These are phyloP conservation scores for Ricordea florida DNA, from an alignment of 92 coral and sea anemone genomes.

Conservation along the genomic window DNA sequence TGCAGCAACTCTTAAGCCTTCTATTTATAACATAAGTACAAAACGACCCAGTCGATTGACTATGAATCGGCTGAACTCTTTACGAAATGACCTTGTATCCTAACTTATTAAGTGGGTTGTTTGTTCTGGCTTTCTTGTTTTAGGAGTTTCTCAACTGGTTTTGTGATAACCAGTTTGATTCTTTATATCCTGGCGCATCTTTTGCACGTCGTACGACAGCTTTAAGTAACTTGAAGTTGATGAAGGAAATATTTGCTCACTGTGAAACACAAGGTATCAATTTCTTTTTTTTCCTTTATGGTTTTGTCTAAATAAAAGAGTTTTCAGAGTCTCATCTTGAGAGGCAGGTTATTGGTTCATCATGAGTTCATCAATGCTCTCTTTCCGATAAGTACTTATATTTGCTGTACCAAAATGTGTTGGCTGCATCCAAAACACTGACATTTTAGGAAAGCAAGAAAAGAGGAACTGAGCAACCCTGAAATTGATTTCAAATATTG, in stretches of 20 bases:
- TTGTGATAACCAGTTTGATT: constrained; percentile 68
- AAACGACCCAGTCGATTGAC: too few species aligned
- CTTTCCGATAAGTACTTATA: too few species aligned
- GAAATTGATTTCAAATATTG: not conserved
- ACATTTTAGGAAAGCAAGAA: not conserved
- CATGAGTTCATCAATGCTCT: too few species aligned
- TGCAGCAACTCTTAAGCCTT: too few species aligned
- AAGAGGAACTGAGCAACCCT: not conserved
- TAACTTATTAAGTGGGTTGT: too few species aligned
- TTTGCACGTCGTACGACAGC: constrained; percentile 89
- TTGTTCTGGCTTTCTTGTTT: not conserved
- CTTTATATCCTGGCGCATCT: constrained; percentile 92
- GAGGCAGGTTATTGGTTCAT: too few species aligned
- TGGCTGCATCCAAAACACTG: not conserved
- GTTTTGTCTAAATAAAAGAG: too few species aligned
- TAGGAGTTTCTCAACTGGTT: constrained; percentile 90
- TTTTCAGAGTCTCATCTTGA: too few species aligned
- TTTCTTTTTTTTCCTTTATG: not conserved
- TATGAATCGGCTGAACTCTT: not conserved
- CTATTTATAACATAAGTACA: too few species aligned
- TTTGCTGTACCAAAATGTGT: not conserved
- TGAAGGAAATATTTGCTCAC: constrained; percentile 55
- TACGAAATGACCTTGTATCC: not conserved
- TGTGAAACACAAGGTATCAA: constrained; percentile 20
- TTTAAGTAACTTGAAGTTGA: constrained; percentile 59